Evolutionary conservation across 1,140 invertebrate species (phyloP).

Genomic region (Planococcus citri): DNA sequence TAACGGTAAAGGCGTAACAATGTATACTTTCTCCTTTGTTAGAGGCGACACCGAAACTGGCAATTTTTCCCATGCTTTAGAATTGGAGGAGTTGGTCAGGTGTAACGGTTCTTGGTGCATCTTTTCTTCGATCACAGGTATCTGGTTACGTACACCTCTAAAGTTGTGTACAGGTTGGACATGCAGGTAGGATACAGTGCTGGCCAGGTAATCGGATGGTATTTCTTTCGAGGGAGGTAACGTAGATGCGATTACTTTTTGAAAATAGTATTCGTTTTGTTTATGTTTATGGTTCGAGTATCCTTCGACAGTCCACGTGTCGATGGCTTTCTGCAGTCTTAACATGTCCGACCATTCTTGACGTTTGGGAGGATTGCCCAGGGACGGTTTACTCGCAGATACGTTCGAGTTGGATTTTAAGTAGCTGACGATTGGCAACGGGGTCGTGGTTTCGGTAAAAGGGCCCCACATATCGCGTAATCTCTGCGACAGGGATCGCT

Average conservation of each 20-base stretch:
- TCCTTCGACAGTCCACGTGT: conserved; percentile 70
- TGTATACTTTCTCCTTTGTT: conserved; percentile 62
- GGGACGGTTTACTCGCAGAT: conserved; percentile 16
- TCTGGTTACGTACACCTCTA: background rate
- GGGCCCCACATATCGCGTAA: background rate
- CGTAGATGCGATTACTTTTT: background rate
- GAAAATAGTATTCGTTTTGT: conserved; percentile 29
- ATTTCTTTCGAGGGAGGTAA: background rate
- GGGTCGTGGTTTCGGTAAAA: background rate
- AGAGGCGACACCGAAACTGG: conserved; percentile 53
- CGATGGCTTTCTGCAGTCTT: conserved; percentile 64
- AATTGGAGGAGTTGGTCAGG: conserved; percentile 20
- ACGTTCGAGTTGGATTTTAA: background rate
- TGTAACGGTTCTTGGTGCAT: background rate
- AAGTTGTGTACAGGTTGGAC: background rate
- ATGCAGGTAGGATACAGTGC: background rate
- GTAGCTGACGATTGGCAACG: background rate
- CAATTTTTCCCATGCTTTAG: conserved; percentile 44
- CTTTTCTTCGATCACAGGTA: background rate
- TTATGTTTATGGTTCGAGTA: conserved; percentile 41
- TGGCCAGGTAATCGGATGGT: background rate
- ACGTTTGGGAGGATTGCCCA: conserved; percentile 18
- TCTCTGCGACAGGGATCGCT: background rate
- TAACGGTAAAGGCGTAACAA: conserved; percentile 53
- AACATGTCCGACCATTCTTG: conserved; percentile 49